These are phyloP conservation scores for Mustela lutreola DNA, from an alignment of 2,113 vertebrate genomes.

Conservation along the genomic window DNA sequence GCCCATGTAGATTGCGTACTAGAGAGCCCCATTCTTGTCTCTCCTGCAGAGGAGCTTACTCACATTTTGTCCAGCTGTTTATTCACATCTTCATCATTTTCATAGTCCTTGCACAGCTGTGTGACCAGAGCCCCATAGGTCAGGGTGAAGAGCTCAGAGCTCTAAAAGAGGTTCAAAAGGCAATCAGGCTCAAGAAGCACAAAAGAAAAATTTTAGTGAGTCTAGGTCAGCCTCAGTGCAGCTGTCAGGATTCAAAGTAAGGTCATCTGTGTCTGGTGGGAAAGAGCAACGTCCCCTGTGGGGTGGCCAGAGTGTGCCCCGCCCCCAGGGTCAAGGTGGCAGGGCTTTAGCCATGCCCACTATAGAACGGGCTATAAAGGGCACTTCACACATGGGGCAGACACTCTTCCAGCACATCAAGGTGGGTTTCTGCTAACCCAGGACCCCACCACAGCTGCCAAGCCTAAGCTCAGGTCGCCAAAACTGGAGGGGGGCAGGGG, in stretches of 20 bases:
- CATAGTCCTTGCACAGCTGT: slow-evolving; percentile 99
- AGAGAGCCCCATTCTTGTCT: not conserved
- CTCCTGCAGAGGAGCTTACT: slow-evolving; percentile 75
- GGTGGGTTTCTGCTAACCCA: not conserved
- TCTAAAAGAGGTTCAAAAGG: slow-evolving; percentile 89
- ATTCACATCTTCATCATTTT: slow-evolving; percentile 99
- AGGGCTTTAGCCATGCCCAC: not conserved
- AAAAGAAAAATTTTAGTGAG: not conserved
- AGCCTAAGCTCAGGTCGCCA: not conserved
- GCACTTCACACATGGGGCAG: not conserved
- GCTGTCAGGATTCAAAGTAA: slow-evolving; percentile 16
- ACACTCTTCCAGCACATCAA: not conserved
- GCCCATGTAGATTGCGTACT: not conserved
- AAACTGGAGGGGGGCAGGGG: not conserved
- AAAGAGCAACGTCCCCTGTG: not conserved
- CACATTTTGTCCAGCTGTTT: slow-evolving; percentile 99
- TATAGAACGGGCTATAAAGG: not conserved
- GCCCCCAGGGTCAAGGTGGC: not conserved
- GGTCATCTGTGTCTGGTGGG: not conserved
- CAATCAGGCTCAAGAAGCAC: slow-evolving; percentile 52
- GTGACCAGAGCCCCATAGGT: slow-evolving; percentile 98
- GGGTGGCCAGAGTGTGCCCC: not conserved
- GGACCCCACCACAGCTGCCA: not conserved
- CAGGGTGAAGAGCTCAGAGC: slow-evolving; percentile 98
- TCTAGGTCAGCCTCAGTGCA: not conserved